Evolutionary conservation across 2,113 vertebrate genomes (phyloP).

Genomic region (Solea solea): DNA sequence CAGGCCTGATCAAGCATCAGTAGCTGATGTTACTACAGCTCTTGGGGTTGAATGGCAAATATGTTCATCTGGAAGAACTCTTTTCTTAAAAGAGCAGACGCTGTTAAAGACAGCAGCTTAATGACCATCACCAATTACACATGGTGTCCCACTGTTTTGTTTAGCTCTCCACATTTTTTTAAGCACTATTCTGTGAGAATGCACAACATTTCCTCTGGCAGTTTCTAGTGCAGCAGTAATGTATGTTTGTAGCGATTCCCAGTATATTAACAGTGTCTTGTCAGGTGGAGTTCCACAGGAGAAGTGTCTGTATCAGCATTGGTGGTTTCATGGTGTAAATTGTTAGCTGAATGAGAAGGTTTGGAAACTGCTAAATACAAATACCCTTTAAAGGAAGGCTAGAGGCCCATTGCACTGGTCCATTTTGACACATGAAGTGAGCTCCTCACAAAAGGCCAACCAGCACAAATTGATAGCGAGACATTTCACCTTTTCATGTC

Average conservation of each 20-base stretch:
- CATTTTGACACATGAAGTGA: slow-evolving; percentile 8
- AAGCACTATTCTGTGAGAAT: too few species aligned
- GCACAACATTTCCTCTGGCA: too few species aligned
- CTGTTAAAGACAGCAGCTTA: too few species aligned
- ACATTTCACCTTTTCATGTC: slow-evolving; percentile 46
- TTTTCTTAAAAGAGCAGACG: too few species aligned
- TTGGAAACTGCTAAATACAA: neutral
- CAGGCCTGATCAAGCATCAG: too few species aligned
- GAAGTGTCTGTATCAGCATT: neutral
- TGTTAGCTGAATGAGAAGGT: neutral
- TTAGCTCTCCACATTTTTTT: too few species aligned
- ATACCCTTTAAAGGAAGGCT: neutral
- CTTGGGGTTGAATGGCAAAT: too few species aligned
- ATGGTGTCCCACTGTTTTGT: too few species aligned
- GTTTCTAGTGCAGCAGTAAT: neutral
- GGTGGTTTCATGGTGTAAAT: neutral
- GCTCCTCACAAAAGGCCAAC: slow-evolving; percentile 40
- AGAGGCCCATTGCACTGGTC: neutral
- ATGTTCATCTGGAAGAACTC: too few species aligned
- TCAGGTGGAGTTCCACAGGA: neutral
- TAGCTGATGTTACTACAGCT: too few species aligned
- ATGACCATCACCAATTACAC: too few species aligned
- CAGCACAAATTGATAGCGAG: slow-evolving; percentile 50
- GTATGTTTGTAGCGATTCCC: neutral
- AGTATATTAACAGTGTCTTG: neutral